Evolutionary conservation across 2,888 invertebrate genomes (phyloP).

Genomic region (Eurytoma californica): DNA sequence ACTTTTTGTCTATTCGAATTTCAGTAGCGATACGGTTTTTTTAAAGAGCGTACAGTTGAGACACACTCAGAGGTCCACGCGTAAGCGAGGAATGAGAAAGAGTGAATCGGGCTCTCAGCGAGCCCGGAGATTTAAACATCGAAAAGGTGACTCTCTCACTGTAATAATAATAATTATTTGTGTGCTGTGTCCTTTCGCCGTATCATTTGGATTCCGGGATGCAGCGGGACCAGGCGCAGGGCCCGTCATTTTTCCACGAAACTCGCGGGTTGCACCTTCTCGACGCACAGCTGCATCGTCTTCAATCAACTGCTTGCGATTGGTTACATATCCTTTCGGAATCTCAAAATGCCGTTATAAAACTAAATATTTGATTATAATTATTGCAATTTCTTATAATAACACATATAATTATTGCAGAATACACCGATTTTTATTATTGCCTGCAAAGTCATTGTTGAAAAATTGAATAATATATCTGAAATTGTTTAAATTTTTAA

Average conservation of each 20-base stretch:
- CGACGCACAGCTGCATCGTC: slow-evolving; percentile 5
- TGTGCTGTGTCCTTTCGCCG: slow-evolving; percentile 3
- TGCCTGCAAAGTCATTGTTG: too few relatives aligned
- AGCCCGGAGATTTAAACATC: background rate
- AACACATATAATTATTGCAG: background rate
- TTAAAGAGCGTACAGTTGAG: background rate
- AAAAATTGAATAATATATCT: too few relatives aligned
- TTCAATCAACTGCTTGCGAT: background rate
- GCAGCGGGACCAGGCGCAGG: background rate
- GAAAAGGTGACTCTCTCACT: background rate
- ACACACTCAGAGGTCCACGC: background rate
- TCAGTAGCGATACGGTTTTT: background rate
- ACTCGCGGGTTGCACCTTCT: slow-evolving; percentile 33
- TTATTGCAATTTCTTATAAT: background rate
- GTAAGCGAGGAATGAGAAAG: background rate
- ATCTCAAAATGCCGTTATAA: background rate
- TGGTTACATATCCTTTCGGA: background rate
- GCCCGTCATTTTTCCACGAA: slow-evolving; percentile 57
- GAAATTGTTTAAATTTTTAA: too few relatives aligned
- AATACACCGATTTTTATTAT: background rate
- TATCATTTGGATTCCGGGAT: background rate
- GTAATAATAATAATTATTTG: slow-evolving; percentile 5
- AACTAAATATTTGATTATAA: background rate
- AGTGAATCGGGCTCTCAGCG: background rate
- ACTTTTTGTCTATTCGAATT: too few relatives aligned